A percentile compares a stretch with the other conserved stretches of the same genome.
phyloP scores from a whole-genome alignment of 2,797 vertebrate genomes.

The Garrulus glandarius region DNA sequence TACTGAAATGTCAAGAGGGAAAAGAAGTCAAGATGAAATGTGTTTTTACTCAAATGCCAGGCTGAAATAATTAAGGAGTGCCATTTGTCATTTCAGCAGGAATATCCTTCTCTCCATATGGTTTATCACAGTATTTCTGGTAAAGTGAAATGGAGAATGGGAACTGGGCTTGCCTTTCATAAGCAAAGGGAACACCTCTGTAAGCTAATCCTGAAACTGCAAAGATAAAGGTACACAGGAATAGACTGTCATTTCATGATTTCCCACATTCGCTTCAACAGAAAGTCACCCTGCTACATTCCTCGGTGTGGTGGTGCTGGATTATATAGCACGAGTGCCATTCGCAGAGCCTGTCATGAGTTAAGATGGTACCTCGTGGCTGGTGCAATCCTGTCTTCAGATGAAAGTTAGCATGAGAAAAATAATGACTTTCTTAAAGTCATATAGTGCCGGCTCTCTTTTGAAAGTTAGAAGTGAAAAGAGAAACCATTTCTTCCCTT shows the following conservation, averaged over 20 bases:
- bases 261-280: conserved; percentile 22
- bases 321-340: not conserved
- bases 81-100: not conserved
- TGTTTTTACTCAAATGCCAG: not conserved
- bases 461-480: not conserved
- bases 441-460: not conserved
- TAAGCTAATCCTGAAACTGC: not conserved
- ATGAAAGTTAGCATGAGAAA: not conserved
- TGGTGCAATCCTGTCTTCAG: not conserved
- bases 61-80: not conserved
- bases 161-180: not conserved
- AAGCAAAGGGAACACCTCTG: not conserved
- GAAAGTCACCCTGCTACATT: conserved; percentile 60
- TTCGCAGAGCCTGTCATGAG: not conserved
- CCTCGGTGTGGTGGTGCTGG: conserved; percentile 37
- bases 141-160: not conserved
- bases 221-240: not conserved
- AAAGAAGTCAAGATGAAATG: not conserved
- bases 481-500: not conserved
- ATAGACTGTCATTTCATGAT: not conserved
- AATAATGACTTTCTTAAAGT: not conserved
- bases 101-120: not conserved
- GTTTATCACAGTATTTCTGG: not conserved
- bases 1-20: not conserved
- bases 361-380: not conserved